These are phyloP conservation scores for Cremastobaeus sp. DNA, from an alignment of 2,888 invertebrate species.

Conservation along the genomic window DNA sequence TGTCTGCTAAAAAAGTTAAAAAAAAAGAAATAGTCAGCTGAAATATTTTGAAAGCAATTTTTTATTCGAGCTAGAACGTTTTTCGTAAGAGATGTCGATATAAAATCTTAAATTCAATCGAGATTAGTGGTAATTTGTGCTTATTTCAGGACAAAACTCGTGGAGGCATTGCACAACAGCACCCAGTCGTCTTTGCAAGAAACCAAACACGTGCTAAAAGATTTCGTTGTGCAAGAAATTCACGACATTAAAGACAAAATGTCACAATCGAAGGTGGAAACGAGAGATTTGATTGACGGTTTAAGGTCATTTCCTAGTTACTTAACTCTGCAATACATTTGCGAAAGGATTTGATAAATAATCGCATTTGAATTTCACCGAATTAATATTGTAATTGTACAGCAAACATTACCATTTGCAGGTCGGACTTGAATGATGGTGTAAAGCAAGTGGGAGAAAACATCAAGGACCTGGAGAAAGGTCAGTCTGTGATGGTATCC, in stretches of 20 bases:
- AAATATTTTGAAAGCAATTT: too few species aligned
- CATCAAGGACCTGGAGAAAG: constrained; percentile 82
- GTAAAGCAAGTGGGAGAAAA: constrained; percentile 70
- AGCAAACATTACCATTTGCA: constrained; percentile 31
- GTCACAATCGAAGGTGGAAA: constrained; percentile 80
- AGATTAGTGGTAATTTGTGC: neutral
- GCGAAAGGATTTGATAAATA: too few species aligned
- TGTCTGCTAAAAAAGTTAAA: too few species aligned
- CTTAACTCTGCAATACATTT: constrained; percentile 7
- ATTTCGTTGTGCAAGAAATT: constrained; percentile 75
- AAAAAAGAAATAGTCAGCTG: too few species aligned
- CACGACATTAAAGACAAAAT: constrained; percentile 80
- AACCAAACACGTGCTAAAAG: constrained; percentile 79
- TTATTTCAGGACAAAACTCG: constrained; percentile 75
- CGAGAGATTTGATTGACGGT: constrained; percentile 81
- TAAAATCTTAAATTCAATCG: constrained; percentile 15
- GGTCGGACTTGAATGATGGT: constrained; percentile 71
- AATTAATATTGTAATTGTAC: neutral
- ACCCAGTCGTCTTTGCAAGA: constrained; percentile 82
- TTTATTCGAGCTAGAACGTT: too few species aligned
- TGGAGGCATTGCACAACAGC: constrained; percentile 82
- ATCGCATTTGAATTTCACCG: neutral
- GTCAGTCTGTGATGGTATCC: constrained; percentile 88
- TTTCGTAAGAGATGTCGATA: too few species aligned
- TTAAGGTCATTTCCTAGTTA: constrained; percentile 75